Evolutionary conservation across 2,888 invertebrate genomes (phyloP).

Genomic region (Ectemnius continuus): DNA sequence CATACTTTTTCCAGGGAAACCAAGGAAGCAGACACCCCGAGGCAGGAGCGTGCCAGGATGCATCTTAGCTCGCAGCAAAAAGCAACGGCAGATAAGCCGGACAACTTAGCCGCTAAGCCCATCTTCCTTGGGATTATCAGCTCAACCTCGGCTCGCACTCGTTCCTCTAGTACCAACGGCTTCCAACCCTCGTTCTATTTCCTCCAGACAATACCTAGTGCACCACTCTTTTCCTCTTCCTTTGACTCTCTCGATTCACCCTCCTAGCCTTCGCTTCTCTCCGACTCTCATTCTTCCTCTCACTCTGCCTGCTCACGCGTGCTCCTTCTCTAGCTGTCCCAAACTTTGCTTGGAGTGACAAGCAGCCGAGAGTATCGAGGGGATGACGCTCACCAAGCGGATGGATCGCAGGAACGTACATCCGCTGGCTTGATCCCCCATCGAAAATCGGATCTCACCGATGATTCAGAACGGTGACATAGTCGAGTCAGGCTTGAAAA

Average conservation of each 20-base stretch:
- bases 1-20: slow-evolving; percentile 4
- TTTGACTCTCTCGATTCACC: slow-evolving; percentile 14
- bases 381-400: slow-evolving; percentile 61
- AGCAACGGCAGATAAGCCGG: slow-evolving; percentile 59
- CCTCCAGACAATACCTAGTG: slow-evolving; percentile 63
- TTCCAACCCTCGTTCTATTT: slow-evolving; percentile 61
- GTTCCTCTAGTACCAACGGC: slow-evolving; percentile 49
- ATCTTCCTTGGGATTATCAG: slow-evolving; percentile 67
- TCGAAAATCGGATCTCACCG: slow-evolving; percentile 20
- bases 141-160: slow-evolving; percentile 47
- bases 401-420: slow-evolving; percentile 58
- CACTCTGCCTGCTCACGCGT: slow-evolving; percentile 17
- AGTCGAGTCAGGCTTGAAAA: neutral
- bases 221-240: slow-evolving; percentile 39
- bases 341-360: slow-evolving; percentile 61
- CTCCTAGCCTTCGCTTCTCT: slow-evolving; percentile 26
- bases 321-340: slow-evolving; percentile 52
- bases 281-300: slow-evolving; percentile 28
- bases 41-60: slow-evolving; percentile 23
- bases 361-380: slow-evolving; percentile 61
- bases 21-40: neutral
- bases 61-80: slow-evolving; percentile 48
- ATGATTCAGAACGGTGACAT: neutral
- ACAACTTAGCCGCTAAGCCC: slow-evolving; percentile 63
- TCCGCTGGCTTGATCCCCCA: slow-evolving; percentile 38